phyloP scores from a whole-genome alignment of 2,797 vertebrate genomes.

The Mormyrus proboscirostris region DNA sequence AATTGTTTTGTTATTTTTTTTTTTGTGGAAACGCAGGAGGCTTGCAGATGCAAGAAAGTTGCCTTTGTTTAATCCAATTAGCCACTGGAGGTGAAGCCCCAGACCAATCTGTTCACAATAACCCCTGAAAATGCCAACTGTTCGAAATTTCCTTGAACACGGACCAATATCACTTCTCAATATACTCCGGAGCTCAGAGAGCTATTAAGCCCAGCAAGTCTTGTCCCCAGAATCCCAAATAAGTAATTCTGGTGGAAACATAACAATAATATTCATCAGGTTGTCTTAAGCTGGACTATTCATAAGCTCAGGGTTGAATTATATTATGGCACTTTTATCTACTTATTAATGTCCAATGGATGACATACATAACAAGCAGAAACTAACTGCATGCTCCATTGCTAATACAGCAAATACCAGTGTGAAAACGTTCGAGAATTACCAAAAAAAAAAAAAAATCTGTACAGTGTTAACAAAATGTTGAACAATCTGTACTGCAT shows the following conservation, averaged over 20 bases:
- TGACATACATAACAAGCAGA: not conserved
- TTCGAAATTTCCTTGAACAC: not conserved
- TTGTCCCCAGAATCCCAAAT: not conserved
- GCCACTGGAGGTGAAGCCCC: not conserved
- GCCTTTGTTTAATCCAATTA: slow-evolving; percentile 4
- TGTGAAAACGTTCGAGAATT: not conserved
- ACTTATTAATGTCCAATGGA: not conserved
- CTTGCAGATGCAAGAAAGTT: not conserved
- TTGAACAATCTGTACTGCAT: not conserved
- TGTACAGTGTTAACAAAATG: not conserved
- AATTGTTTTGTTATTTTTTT: not conserved
- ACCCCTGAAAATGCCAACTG: not conserved
- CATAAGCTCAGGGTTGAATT: not conserved
- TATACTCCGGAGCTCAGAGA: not conserved
- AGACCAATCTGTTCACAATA: not conserved
- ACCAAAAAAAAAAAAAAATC: not conserved
- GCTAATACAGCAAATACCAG: not conserved
- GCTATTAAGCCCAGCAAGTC: not conserved
- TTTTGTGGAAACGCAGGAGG: not conserved
- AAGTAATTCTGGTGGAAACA: not conserved
- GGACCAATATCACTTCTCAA: not conserved
- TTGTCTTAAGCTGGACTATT: not conserved
- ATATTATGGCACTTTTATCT: not conserved
- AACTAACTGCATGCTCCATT: not conserved
- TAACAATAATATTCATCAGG: not conserved